phyloP scores from a whole-genome alignment of 2,888 invertebrate genomes.

The Xestia c-nigrum region DNA sequence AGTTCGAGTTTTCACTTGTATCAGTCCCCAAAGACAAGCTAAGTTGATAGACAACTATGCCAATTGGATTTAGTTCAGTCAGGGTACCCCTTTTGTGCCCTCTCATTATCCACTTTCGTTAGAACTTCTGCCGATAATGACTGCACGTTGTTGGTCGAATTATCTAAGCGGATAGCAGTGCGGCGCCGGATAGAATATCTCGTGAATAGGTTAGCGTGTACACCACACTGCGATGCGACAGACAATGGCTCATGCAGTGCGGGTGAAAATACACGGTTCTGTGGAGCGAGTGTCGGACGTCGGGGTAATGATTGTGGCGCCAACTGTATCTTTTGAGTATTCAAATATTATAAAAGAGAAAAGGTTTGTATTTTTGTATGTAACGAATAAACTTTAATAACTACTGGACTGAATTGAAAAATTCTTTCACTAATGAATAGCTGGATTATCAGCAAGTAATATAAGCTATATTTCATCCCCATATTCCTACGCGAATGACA shows the following conservation, averaged over 20 bases:
- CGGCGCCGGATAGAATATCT: constrained; percentile 54
- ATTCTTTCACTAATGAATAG: no score
- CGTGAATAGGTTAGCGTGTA: constrained; percentile 45
- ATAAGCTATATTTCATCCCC: no score
- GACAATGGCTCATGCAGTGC: constrained; percentile 49
- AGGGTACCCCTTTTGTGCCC: no score
- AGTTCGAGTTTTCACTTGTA: no score
- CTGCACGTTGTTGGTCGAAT: constrained; percentile 25
- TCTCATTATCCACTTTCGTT: not conserved
- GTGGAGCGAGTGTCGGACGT: not conserved
- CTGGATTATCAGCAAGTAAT: no score
- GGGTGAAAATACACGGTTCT: constrained; percentile 26
- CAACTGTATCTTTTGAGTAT: constrained; percentile 10
- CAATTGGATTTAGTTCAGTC: no score
- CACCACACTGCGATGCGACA: constrained; percentile 33
- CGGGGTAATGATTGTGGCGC: constrained; percentile 15
- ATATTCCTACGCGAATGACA: no score
- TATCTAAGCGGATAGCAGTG: constrained; percentile 46
- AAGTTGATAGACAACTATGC: no score
- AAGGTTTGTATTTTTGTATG: no score
- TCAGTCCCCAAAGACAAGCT: no score
- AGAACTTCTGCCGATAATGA: constrained; percentile 19
- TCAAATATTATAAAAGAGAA: not conserved
- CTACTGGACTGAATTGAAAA: no score
- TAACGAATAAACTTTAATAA: no score